A percentile compares a stretch with the other conserved stretches of the same genome.
phyloP scores from a whole-genome alignment of 2,888 invertebrate species.

The Ectobius pallidus region DNA sequence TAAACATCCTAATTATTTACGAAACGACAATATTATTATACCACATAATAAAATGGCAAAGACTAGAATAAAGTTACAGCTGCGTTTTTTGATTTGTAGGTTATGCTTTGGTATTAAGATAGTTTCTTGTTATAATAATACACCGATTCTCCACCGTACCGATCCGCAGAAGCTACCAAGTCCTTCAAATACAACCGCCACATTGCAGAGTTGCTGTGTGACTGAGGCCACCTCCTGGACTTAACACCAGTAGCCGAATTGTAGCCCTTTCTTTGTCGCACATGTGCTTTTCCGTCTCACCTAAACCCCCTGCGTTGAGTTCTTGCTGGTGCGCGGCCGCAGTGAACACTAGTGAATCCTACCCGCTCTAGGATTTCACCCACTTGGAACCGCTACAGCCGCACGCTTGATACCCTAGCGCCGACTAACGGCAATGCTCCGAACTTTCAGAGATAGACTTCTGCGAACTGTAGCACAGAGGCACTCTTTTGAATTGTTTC shows the following conservation, averaged over 20 bases:
- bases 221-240: constrained; percentile 6
- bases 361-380: too few relatives aligned
- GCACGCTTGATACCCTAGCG: constrained; percentile 9
- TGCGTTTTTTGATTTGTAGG: neutral
- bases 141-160: neutral
- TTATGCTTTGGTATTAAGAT: neutral
- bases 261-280: neutral
- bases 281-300: neutral
- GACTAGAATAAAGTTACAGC: neutral
- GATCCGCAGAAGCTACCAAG: neutral
- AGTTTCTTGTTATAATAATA: too few relatives aligned
- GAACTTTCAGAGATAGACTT: constrained; percentile 6
- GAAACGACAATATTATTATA: constrained; percentile 1
- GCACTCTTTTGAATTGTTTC: too few relatives aligned
- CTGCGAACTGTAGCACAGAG: neutral
- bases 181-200: constrained; percentile 10
- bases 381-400: constrained; percentile 7
- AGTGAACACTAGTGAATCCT: neutral
- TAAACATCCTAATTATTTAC: neutral
- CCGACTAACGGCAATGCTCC: neutral
- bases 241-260: neutral
- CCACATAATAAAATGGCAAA: neutral
- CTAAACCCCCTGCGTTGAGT: neutral
- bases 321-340: constrained; percentile 2
- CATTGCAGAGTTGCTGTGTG: constrained; percentile 25